Conservation (phyloP, 53 echinoderm and acorn worm species). For the Holothuria leucospilota region DNA sequence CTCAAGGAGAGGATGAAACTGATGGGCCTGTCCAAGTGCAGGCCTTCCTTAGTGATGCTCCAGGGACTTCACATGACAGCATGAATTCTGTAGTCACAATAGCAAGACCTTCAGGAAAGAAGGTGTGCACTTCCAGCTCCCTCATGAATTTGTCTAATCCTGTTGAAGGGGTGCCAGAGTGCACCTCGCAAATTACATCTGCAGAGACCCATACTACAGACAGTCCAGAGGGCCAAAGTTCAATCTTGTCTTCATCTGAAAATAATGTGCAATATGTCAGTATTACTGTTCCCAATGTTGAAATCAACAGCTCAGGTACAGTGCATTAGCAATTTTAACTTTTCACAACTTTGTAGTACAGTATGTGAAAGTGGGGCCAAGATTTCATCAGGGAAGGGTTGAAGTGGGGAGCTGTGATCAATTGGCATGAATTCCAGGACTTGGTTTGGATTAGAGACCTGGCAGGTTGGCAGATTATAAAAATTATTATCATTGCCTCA, state of each 20-base stretch:
- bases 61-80: conserved; percentile 22
- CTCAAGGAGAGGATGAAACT: not conserved
- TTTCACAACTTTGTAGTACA: not conserved
- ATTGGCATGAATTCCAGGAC: too few species aligned
- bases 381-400: too few species aligned
- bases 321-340: not conserved
- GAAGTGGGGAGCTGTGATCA: too few species aligned
- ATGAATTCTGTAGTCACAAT: conserved; percentile 3
- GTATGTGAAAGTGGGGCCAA: too few species aligned
- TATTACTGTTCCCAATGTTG: conserved; percentile 80
- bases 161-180: not conserved
- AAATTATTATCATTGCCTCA: too few species aligned
- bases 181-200: not conserved
- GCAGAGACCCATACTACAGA: conserved; percentile 17
- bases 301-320: conserved; percentile 75
- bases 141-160: conserved; percentile 5
- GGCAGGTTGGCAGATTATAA: too few species aligned
- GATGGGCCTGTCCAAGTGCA: conserved; percentile 2
- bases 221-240: not conserved
- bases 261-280: conserved; percentile 57
- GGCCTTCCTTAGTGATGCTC: conserved; percentile 10
- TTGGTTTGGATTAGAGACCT: too few species aligned
- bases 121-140: not conserved
- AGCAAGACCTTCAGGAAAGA: not conserved
- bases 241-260: not conserved